Evolutionary conservation across 2,113 vertebrate genomes (phyloP).

Genomic region (Pachyramphus minor): DNA sequence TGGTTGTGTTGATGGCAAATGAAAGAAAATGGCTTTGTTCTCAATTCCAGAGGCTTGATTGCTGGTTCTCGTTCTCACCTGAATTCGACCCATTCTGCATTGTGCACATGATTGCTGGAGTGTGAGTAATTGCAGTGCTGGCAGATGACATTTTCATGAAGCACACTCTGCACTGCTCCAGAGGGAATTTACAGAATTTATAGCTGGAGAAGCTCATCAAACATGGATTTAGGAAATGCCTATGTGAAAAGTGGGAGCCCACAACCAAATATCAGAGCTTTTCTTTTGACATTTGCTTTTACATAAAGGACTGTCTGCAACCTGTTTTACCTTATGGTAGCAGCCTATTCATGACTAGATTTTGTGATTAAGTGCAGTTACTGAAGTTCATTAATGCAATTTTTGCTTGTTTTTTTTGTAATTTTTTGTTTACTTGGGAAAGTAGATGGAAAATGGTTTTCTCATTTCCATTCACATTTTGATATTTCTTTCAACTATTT

Average conservation of each 20-base stretch:
- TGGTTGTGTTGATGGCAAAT: constrained; percentile 82
- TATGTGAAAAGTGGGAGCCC: constrained; percentile 66
- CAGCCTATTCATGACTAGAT: neutral
- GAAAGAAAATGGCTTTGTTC: constrained; percentile 87
- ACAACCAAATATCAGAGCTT: constrained; percentile 67
- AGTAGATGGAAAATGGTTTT: neutral
- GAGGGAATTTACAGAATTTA: constrained; percentile 75
- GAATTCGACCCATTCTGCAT: constrained; percentile 79
- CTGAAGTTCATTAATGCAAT: neutral
- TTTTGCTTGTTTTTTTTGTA: neutral
- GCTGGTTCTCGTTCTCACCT: constrained; percentile 84
- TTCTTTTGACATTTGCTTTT: constrained; percentile 74
- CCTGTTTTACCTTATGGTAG: constrained; percentile 55
- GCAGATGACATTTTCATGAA: constrained; percentile 82
- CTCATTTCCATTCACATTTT: neutral
- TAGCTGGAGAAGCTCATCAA: constrained; percentile 77
- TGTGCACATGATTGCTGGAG: constrained; percentile 82
- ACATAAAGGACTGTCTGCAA: constrained; percentile 37
- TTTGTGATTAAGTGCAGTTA: neutral
- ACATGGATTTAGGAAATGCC: constrained; percentile 78
- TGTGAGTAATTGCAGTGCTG: constrained; percentile 80
- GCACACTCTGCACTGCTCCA: constrained; percentile 70
- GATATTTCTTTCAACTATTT: constrained; percentile 11
- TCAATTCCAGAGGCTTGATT: constrained; percentile 82
- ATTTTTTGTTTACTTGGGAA: neutral